A percentile compares a stretch with the other conserved stretches of the same genome.
Evolutionary conservation across 2,888 invertebrate species (phyloP).

Genomic region (Slavum lentiscoides): DNA sequence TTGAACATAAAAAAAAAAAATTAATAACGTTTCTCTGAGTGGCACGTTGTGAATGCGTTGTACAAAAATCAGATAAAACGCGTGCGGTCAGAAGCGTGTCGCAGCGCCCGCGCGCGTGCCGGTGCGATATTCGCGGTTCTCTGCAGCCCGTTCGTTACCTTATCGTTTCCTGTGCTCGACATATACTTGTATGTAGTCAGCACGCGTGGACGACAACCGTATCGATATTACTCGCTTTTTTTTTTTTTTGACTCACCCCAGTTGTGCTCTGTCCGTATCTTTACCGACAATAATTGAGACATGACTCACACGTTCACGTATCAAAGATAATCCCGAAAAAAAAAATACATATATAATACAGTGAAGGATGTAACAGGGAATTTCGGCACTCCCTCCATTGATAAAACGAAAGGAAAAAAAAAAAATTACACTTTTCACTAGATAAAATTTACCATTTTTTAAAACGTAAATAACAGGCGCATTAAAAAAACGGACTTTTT

Average conservation of each 20-base stretch:
- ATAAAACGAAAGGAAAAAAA: too few species aligned
- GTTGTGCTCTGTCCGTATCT: slow-evolving; percentile 7
- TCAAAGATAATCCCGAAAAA: background rate
- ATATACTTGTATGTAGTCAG: background rate
- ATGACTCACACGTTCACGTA: slow-evolving; percentile 27
- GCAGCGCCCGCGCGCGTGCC: background rate
- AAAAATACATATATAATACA: background rate
- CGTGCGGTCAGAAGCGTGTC: slow-evolving; percentile 42
- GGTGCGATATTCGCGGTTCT: slow-evolving; percentile 11
- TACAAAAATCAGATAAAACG: slow-evolving; percentile 38
- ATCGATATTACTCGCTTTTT: slow-evolving; percentile 11
- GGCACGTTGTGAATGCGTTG: slow-evolving; percentile 16
- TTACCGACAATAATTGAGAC: slow-evolving; percentile 43
- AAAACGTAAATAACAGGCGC: too few species aligned
- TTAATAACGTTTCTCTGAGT: slow-evolving; percentile 47
- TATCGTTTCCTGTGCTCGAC: slow-evolving; percentile 47
- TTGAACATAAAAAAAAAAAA: background rate
- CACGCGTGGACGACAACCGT: slow-evolving; percentile 38
- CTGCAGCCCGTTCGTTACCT: slow-evolving; percentile 21
- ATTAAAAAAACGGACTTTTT: too few species aligned
- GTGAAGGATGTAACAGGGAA: too few species aligned
- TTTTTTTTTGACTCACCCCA: slow-evolving; percentile 9
- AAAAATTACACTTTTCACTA: too few species aligned
- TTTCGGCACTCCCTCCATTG: too few species aligned
- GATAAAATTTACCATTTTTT: too few species aligned